Conservation (phyloP, 2,113 vertebrate genomes). For the human (Homo sapiens) region DNA sequence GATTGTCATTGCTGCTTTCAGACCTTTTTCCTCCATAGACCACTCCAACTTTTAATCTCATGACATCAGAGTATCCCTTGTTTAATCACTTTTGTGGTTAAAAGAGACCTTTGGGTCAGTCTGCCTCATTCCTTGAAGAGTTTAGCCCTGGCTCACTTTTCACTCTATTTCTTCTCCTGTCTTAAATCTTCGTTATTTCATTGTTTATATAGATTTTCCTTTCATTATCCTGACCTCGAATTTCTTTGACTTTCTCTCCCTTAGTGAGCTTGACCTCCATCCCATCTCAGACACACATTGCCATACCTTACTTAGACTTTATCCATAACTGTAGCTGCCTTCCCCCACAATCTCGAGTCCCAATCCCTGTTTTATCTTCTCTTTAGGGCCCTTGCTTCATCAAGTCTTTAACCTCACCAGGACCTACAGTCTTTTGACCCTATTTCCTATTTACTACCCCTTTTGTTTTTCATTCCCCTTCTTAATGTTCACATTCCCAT, state of each 20-base stretch:
- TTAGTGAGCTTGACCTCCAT: not conserved
- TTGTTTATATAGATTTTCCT: not conserved
- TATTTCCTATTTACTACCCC: not conserved
- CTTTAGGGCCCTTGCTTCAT: not conserved
- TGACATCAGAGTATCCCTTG: accelerated
- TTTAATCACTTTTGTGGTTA: not conserved
- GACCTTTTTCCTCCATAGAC: not conserved
- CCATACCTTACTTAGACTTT: accelerated
- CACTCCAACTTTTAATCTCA: not conserved
- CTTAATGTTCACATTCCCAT: not conserved
- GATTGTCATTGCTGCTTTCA: too few relatives aligned
- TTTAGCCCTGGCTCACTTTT: not conserved
- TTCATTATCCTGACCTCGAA: not conserved
- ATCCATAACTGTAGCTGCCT: accelerated
- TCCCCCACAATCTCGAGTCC: not conserved
- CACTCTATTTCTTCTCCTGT: not conserved
- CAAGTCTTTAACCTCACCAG: not conserved
- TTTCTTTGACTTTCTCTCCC: not conserved
- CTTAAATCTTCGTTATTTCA: not conserved
- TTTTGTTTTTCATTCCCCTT: not conserved
- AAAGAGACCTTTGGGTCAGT: not conserved
- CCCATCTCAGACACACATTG: accelerated
- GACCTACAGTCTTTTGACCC: not conserved
- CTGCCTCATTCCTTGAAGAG: not conserved
- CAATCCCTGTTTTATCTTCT: not conserved